These are phyloP conservation scores for Novumbra hubbsi DNA, from an alignment of 2,797 vertebrate species.

Conservation along the genomic window DNA sequence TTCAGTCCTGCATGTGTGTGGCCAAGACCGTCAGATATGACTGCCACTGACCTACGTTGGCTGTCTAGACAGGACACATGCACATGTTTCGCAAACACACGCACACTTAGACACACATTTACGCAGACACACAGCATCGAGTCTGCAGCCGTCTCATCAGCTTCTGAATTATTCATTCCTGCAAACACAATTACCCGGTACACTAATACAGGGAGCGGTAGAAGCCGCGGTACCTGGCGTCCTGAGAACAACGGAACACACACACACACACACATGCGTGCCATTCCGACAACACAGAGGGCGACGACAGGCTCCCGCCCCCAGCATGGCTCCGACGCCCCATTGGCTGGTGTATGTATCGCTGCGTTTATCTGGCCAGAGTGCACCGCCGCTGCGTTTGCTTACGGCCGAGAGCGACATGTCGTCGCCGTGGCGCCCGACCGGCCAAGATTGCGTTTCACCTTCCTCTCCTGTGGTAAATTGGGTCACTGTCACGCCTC, in stretches of 20 bases:
- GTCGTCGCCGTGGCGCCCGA: neutral
- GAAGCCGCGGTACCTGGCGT: neutral
- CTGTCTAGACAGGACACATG: too few species aligned
- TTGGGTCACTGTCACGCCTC: conserved; percentile 51
- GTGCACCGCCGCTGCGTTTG: conserved; percentile 29
- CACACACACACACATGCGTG: conserved; percentile 20
- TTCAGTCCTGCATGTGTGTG: too few species aligned
- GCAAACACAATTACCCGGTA: conserved; percentile 46
- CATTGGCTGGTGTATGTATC: conserved; percentile 53
- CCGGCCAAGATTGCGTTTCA: conserved; percentile 35
- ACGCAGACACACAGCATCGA: conserved; percentile 16
- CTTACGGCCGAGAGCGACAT: conserved; percentile 31
- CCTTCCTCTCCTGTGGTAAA: conserved; percentile 36
- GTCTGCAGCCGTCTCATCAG: conserved; percentile 6
- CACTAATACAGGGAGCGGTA: conserved; percentile 39
- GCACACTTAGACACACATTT: conserved; percentile 4
- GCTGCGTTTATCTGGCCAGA: conserved; percentile 55
- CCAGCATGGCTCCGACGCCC: neutral
- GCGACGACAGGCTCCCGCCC: conserved; percentile 12
- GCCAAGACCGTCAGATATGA: too few species aligned
- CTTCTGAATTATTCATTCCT: conserved; percentile 51
- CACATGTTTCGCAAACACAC: neutral
- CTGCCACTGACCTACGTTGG: too few species aligned
- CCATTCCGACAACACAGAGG: conserved; percentile 1
- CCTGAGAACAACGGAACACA: conserved; percentile 21